Evolutionary conservation across 2,888 invertebrate genomes (phyloP).

Genomic region (Agrochola macilenta): DNA sequence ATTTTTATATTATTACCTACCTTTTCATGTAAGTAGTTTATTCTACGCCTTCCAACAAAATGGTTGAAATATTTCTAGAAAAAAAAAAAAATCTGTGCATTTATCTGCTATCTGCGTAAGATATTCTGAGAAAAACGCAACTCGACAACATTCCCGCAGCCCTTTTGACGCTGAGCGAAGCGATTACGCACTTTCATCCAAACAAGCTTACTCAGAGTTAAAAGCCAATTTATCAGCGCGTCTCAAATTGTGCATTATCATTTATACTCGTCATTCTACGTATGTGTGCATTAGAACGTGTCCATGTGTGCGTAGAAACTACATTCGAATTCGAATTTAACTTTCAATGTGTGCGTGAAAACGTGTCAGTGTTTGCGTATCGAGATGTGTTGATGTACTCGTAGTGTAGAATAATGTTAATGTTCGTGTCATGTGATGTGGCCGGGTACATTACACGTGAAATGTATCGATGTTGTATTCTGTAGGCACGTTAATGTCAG

Average conservation of each 20-base stretch:
- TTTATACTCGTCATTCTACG: constrained; percentile 46
- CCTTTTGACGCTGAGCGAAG: constrained; percentile 53
- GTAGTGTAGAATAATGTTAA: constrained; percentile 40
- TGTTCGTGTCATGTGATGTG: constrained; percentile 53
- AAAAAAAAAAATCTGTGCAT: constrained; percentile 37
- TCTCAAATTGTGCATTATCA: constrained; percentile 65
- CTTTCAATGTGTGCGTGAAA: constrained; percentile 17
- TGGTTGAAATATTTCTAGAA: not conserved
- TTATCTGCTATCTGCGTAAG: constrained; percentile 34
- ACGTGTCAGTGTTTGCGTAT: constrained; percentile 13
- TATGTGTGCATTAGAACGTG: constrained; percentile 11
- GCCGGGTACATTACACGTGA: constrained; percentile 43
- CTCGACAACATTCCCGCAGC: constrained; percentile 54
- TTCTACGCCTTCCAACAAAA: not conserved
- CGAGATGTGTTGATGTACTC: constrained; percentile 48
- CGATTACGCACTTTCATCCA: constrained; percentile 58
- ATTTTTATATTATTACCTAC: not conserved
- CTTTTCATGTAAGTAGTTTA: not conserved
- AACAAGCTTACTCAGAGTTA: constrained; percentile 65
- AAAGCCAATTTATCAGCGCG: constrained; percentile 65
- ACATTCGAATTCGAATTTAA: constrained; percentile 41
- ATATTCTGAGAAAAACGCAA: constrained; percentile 44
- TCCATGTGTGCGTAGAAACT: not conserved
- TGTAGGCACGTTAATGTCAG: constrained; percentile 15
- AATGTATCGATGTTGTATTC: constrained; percentile 33